phyloP scores from a whole-genome alignment of 2,797 vertebrate genomes.

The Lepidocolaptes lacrymiger region DNA sequence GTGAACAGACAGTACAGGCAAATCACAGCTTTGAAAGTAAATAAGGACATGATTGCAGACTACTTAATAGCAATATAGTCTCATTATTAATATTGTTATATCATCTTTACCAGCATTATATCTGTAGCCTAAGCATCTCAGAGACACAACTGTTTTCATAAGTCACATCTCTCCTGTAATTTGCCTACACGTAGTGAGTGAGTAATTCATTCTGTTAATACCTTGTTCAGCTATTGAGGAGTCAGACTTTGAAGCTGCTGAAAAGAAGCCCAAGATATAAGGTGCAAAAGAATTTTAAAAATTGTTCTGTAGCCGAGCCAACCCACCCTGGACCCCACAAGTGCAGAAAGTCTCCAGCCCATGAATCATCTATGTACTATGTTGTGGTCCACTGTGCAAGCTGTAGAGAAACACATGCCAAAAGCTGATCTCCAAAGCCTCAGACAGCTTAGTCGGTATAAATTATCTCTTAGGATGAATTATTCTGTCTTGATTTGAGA shows the following conservation, averaged over 20 bases:
- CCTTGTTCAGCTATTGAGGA: slow-evolving; percentile 16
- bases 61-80: not conserved
- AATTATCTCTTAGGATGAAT: slow-evolving; percentile 55
- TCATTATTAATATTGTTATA: not conserved
- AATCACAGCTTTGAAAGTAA: not conserved
- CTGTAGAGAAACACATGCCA: slow-evolving; percentile 13
- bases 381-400: not conserved
- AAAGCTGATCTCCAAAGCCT: slow-evolving; percentile 33
- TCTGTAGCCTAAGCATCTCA: not conserved
- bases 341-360: slow-evolving; percentile 24
- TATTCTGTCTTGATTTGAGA: slow-evolving; percentile 34
- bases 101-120: slow-evolving; percentile 7
- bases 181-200: not conserved
- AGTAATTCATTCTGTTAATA: slow-evolving; percentile 20
- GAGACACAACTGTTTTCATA: not conserved
- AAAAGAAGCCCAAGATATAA: slow-evolving; percentile 7
- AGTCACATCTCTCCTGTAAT: not conserved
- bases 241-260: not conserved
- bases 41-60: not conserved
- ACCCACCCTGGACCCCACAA: not conserved
- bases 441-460: slow-evolving; percentile 34
- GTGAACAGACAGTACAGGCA: not conserved
- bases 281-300: slow-evolving; percentile 24
- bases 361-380: slow-evolving; percentile 25
- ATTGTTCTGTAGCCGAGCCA: not conserved